Conservation (phyloP, 2,113 vertebrate genomes). For the Melanocharis versteri region DNA sequence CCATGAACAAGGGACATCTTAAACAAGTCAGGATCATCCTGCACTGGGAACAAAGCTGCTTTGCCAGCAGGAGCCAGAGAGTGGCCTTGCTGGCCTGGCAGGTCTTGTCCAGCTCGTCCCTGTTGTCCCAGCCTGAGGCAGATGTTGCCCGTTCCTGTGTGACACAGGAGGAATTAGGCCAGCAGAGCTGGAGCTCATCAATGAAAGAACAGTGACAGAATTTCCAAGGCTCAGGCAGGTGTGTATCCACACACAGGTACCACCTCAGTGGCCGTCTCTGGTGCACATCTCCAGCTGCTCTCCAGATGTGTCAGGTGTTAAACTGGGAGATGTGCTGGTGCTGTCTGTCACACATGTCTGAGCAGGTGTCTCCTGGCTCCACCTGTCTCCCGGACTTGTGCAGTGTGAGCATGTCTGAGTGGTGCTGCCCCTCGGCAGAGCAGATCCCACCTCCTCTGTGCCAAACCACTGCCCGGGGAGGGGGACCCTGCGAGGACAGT, state of each 20-base stretch:
- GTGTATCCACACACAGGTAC: not conserved
- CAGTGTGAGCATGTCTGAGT: fast-evolving
- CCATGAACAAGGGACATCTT: not conserved
- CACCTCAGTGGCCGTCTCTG: not conserved
- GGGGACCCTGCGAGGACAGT: not conserved
- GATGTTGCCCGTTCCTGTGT: fast-evolving
- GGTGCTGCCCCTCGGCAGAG: not conserved
- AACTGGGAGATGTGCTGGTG: not conserved
- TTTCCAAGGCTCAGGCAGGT: not conserved
- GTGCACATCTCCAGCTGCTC: not conserved
- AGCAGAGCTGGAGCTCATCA: not conserved
- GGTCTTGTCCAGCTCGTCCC: not conserved
- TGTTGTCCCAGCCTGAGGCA: not conserved
- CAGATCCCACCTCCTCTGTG: not conserved
- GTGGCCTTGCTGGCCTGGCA: not conserved
- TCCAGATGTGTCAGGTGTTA: not conserved
- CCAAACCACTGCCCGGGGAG: not conserved
- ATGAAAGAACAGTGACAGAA: not conserved
- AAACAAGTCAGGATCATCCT: not conserved
- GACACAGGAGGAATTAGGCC: not conserved
- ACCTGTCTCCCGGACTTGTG: not conserved
- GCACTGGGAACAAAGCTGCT: not conserved
- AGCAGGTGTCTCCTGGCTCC: not conserved
- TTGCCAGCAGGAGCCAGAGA: not conserved
- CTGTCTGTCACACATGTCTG: not conserved